Evolutionary conservation across 1,140 invertebrate genomes (phyloP), one percentile per base, ranked within the genome.

Genomic region (Drosophila simulans): DNA sequence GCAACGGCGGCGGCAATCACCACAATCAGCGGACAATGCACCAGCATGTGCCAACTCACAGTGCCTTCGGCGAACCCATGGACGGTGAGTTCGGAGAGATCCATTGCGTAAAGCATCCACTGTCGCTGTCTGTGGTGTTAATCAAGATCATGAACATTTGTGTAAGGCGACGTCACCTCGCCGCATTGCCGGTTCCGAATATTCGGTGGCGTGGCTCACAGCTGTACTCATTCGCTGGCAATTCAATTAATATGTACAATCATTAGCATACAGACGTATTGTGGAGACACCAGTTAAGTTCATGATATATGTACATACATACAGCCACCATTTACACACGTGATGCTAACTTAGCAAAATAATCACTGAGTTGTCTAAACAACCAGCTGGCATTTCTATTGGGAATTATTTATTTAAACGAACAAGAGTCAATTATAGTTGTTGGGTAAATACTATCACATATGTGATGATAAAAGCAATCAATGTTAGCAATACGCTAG

Each of bases 1-100:
- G 22, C 12, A 20, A 5, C 45, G 27, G 25, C 22, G 45, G 45
- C 5, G 49, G 49, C 34, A 71, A 72, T 40, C 58, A 68, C 53
- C 81, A 81, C 51, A 76, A 72, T 57, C 84, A 79, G 51, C 69
- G 81, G 37, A 77, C 70, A 70, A 72, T 88, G 60, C 88, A 86
- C 52, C 83, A 89, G 55, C 90, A 91, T 84, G 90, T 91, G 73
- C 91, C 91, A 83, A 92, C 88, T 72, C 91, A 92, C 68, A 92
- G 77, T 73, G 91, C 91, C 54, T 92, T 92, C 70, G 91, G 90
- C 4, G 91, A 92, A 57, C 74, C 90, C 40, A 89, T 80, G 77
- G 91, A 92, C 48, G 90, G 91, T 92, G 71, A 92, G 84, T 83
- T 66, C 42, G 37, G 22, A 34, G 17, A n/a, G 20, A 51, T 48